Evolutionary conservation across 2,113 vertebrate species (phyloP), one percentile per base, ranked within the genome.

Genomic region (Tachycineta bicolor): DNA sequence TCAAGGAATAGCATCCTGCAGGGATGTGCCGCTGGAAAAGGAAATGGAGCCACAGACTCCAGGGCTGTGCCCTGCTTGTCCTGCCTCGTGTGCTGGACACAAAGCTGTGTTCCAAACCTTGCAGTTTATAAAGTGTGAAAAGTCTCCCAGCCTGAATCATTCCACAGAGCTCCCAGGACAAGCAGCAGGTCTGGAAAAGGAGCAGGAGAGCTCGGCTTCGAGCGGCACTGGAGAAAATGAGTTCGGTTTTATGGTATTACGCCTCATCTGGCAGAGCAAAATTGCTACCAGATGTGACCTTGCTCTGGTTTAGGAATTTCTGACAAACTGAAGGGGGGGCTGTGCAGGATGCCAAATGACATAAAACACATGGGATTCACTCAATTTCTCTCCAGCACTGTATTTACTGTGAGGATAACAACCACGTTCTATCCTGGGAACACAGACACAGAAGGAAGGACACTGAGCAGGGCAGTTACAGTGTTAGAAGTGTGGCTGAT

Each of bases 221-320:
- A 43, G 77, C 64, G 22, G 87, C 47, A 5, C 86, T 62, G 94
- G 94, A 90, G 93, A 93, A 82, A 94, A 90, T 85, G 63, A 95
- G 79, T 28, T 82, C 3, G 52, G 58, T 62, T 96, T 93, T 83
- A 65, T 5, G 86, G 92, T 75, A 86, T 91, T 91, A 55, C 1
- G 10, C 77, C 82, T 96, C 97, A 94, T 97, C 92, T 96, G 95
- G 92, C 75, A 39, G 74, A 71, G 63, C 64, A 71, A 62, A 94
- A 97, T 96, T 69, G 89, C 91, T 96, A 71, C 95, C 97, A 97
- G 90, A 97, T 96, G 97, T 95, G 92, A 93, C 87, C 87, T 88
- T 65, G 90, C 94, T 86, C 86, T 76, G 71, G n/a, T 90, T 92
- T 83, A 79, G 90, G 88, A 92, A 96, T 91, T 86, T 94, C 77